Evolutionary conservation across 2,888 invertebrate genomes (phyloP).

Genomic region (Heliconius ethilla): DNA sequence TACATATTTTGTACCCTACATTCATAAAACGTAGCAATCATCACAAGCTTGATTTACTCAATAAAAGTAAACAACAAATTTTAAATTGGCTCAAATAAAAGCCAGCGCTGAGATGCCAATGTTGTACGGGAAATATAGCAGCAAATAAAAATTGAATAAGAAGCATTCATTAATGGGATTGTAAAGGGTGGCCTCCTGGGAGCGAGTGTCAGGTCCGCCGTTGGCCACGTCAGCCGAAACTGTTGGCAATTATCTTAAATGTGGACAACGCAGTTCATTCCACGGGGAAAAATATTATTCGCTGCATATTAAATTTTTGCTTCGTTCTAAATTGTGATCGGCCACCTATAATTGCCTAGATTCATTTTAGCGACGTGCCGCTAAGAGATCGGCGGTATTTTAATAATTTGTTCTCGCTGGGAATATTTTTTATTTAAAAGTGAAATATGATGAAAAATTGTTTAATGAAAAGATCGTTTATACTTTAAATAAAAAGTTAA

Average conservation of each 20-base stretch:
- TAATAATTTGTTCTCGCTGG: not conserved
- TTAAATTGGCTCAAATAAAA: constrained; percentile 25
- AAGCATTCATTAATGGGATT: constrained; percentile 78
- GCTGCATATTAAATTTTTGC: constrained; percentile 77
- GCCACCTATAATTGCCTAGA: constrained; percentile 66
- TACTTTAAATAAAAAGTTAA: constrained; percentile 49
- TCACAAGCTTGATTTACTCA: constrained; percentile 19
- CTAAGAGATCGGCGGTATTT: constrained; percentile 7
- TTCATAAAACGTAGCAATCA: not conserved
- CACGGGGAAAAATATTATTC: constrained; percentile 78
- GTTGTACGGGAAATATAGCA: constrained; percentile 45
- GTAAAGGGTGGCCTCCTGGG: constrained; percentile 75
- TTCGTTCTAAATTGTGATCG: constrained; percentile 67
- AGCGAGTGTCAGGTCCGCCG: constrained; percentile 74
- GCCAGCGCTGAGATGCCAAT: constrained; percentile 34
- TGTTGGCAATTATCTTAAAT: constrained; percentile 81
- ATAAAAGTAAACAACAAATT: constrained; percentile 24
- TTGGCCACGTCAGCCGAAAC: constrained; percentile 77
- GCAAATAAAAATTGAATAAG: constrained; percentile 73
- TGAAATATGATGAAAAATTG: not conserved
- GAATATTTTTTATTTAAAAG: not conserved
- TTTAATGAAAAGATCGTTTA: constrained; percentile 34
- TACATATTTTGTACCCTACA: not conserved
- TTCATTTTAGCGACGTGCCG: constrained; percentile 54
- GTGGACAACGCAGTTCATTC: constrained; percentile 77